A percentile compares a stretch with the other conserved stretches of the same genome.
phyloP scores from a whole-genome alignment of 2,797 vertebrate genomes.

The Fringilla coelebs region DNA sequence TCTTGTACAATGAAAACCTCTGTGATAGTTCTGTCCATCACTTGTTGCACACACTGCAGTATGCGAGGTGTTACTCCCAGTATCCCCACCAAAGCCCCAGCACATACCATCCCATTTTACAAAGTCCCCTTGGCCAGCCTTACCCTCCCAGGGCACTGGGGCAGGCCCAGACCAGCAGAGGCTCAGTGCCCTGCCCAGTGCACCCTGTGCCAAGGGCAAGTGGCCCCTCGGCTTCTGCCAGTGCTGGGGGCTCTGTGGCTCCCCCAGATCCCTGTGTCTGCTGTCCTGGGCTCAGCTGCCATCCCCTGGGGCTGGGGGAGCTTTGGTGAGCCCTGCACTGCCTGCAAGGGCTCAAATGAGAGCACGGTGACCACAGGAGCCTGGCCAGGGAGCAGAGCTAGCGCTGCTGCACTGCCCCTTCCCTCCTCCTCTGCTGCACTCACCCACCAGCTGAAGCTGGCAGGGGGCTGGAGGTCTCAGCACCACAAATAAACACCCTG shows the following conservation, averaged over 20 bases:
- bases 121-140: background rate
- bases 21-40: background rate
- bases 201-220: too few relatives aligned
- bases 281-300: background rate
- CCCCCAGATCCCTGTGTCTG: background rate
- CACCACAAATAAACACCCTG: background rate
- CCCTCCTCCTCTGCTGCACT: background rate
- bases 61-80: background rate
- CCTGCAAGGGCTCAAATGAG: background rate
- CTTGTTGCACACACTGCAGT: background rate
- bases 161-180: background rate
- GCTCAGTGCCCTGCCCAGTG: rapidly evolving
- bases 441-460: background rate
- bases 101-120: background rate
- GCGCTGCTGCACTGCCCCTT: background rate
- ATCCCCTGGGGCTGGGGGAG: rapidly evolving
- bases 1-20: background rate
- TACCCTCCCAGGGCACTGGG: background rate
- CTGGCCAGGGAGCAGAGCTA: background rate
- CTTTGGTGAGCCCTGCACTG: background rate
- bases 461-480: background rate
- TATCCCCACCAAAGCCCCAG: background rate
- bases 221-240: background rate
- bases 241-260: background rate
- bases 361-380: rapidly evolving